phyloP scores from a whole-genome alignment of 2,797 vertebrate genomes.

The Euthynnus affinis region DNA sequence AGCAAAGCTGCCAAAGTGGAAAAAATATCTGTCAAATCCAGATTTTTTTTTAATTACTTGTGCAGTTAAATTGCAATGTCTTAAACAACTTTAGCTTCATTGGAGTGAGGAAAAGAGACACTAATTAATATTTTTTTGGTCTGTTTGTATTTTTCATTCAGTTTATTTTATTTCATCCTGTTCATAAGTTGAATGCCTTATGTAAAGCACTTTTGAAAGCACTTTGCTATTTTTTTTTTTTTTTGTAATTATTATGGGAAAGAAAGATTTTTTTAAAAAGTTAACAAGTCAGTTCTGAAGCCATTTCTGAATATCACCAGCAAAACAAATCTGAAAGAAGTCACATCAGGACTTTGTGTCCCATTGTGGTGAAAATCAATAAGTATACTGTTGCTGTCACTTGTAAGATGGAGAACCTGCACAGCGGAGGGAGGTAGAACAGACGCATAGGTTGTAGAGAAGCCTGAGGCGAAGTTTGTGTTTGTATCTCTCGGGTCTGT shows the following conservation, averaged over 20 bases:
- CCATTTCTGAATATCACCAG: not conserved
- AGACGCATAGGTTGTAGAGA: constrained; percentile 24
- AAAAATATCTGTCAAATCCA: too few species aligned
- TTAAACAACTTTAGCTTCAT: too few species aligned
- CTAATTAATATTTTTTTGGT: too few species aligned
- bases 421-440: constrained; percentile 5
- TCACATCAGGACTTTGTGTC: not conserved
- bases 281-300: not conserved
- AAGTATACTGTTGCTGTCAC: constrained; percentile 31
- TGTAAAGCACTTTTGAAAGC: too few species aligned
- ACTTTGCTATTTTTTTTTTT: too few species aligned
- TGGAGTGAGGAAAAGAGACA: too few species aligned
- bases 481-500: constrained; percentile 54
- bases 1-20: too few species aligned
- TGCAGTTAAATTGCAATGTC: too few species aligned
- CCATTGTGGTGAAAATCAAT: constrained; percentile 26
- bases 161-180: too few species aligned
- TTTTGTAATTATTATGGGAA: not conserved
- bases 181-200: too few species aligned
- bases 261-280: not conserved
- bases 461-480: constrained; percentile 53
- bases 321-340: not conserved
- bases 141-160: too few species aligned
- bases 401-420: constrained; percentile 36
- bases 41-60: too few species aligned